A percentile compares a stretch with the other conserved stretches of the same genome.
Conservation (phyloP, 2,113 vertebrate genomes). For the Cottus gobio region DNA sequence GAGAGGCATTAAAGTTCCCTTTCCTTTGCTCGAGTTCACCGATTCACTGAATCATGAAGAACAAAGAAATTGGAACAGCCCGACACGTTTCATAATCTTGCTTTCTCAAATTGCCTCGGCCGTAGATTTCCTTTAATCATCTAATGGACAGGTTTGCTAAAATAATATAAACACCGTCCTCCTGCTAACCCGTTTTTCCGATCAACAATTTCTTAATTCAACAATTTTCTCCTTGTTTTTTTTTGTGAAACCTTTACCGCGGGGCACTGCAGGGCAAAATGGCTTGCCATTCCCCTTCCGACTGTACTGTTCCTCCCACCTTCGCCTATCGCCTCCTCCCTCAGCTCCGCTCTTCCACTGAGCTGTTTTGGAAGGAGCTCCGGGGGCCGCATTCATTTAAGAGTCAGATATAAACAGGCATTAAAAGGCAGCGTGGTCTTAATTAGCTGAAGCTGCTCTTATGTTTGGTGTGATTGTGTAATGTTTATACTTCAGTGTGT, state of each 20-base stretch:
- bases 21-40: slow-evolving; percentile 6
- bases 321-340: slow-evolving; percentile 12
- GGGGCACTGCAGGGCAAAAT: slow-evolving; percentile 10
- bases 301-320: slow-evolving; percentile 37
- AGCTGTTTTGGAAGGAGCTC: slow-evolving; percentile 59
- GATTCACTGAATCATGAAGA: slow-evolving; percentile 33
- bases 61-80: slow-evolving; percentile 38
- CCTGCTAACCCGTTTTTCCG: not conserved
- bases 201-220: slow-evolving; percentile 11
- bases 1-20: slow-evolving; percentile 55
- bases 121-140: slow-evolving; percentile 26
- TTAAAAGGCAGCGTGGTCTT: slow-evolving; percentile 75
- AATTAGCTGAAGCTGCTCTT: slow-evolving; percentile 71
- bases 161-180: slow-evolving; percentile 1
- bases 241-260: not conserved
- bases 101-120: not conserved
- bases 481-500: slow-evolving; percentile 64
- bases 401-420: slow-evolving; percentile 72
- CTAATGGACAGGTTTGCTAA: slow-evolving; percentile 28
- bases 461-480: slow-evolving; percentile 67
- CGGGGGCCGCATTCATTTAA: slow-evolving; percentile 62
- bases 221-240: slow-evolving; percentile 19
- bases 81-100: slow-evolving; percentile 31
- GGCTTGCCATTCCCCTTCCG: not conserved
- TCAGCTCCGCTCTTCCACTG: slow-evolving; percentile 6